A percentile compares a stretch with the other conserved stretches of the same genome.
These are phyloP conservation scores for Heterotis niloticus DNA, from an alignment of 2,113 vertebrate species.

Conservation along the genomic window DNA sequence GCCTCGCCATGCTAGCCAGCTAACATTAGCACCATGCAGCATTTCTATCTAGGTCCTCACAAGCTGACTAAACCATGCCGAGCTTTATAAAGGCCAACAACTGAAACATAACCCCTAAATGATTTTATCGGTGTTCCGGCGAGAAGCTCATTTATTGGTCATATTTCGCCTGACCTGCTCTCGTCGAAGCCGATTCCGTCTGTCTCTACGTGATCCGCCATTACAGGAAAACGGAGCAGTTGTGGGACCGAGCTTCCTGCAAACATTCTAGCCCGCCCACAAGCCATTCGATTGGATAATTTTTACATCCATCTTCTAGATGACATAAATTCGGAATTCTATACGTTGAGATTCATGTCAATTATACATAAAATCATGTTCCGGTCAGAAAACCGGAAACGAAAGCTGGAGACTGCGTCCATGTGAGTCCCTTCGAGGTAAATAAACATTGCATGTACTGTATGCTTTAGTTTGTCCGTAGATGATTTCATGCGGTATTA, in stretches of 20 bases:
- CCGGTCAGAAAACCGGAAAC: slow-evolving; percentile 5
- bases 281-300: background rate
- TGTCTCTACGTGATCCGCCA: slow-evolving; percentile 49
- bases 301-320: background rate
- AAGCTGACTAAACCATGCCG: background rate
- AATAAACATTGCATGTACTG: no score
- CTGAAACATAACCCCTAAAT: background rate
- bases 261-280: background rate
- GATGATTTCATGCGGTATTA: no score
- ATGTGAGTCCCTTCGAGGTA: no score
- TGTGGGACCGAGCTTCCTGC: slow-evolving; percentile 8
- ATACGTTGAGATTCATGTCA: background rate
- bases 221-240: slow-evolving; percentile 29
- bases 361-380: background rate
- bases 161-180: slow-evolving; percentile 36
- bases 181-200: slow-evolving; percentile 38
- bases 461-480: no score
- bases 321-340: background rate
- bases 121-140: background rate
- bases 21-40: background rate
- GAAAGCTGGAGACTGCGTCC: background rate
- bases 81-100: background rate
- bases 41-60: background rate
- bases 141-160: background rate
- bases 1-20: background rate